Percentiles rank a stretch among this genome's conserved stretches.
Evolutionary conservation across 2,888 invertebrate species (phyloP).

Genomic region (Heteromyza rotundicornis): DNA sequence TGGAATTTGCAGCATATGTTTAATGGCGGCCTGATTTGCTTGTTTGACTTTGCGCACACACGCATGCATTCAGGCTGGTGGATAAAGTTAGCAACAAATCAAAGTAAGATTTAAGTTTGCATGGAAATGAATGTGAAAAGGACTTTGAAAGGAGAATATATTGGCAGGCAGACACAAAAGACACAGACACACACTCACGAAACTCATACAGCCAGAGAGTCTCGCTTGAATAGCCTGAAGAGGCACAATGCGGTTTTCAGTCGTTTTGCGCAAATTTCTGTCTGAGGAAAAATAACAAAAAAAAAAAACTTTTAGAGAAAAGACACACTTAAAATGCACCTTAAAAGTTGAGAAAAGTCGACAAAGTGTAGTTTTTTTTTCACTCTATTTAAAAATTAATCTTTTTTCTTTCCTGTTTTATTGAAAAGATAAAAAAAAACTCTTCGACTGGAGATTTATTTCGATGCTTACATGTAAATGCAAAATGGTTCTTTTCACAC

Average conservation of each 20-base stretch:
- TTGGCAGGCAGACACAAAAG: neutral
- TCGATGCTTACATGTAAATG: neutral
- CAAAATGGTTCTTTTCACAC: neutral
- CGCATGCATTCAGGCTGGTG: neutral
- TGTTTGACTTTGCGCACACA: neutral
- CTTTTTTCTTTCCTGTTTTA: too few relatives aligned
- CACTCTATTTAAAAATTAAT: too few relatives aligned
- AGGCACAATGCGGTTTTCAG: neutral
- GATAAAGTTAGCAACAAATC: conserved; percentile 20
- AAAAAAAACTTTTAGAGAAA: neutral
- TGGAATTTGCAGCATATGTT: neutral
- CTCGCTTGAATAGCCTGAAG: neutral
- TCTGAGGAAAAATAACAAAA: too few relatives aligned
- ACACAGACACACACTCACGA: neutral
- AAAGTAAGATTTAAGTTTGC: conserved; percentile 15
- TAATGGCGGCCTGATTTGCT: neutral
- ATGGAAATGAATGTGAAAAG: neutral
- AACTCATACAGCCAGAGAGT: neutral
- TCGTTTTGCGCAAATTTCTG: neutral
- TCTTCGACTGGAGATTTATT: neutral
- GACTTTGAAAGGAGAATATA: neutral
- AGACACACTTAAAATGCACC: neutral
- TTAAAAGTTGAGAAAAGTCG: neutral
- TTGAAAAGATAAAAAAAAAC: neutral
- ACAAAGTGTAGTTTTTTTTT: too few relatives aligned